Evolutionary conservation across 1,140 invertebrate genomes (phyloP).

Genomic region (Scaptomyza montana): DNA sequence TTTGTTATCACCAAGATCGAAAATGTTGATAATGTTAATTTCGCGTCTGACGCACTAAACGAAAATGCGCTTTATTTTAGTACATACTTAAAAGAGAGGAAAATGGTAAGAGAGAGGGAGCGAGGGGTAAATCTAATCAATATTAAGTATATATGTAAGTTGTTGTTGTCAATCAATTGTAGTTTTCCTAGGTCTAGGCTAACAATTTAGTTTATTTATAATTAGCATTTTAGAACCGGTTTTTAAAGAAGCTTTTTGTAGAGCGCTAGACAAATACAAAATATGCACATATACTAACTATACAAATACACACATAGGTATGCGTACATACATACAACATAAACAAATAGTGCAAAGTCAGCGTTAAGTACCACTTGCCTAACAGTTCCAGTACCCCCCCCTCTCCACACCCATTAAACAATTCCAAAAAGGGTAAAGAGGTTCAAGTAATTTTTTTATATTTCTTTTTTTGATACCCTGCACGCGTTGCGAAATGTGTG

Average conservation of each 20-base stretch:
- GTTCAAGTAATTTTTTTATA: background rate
- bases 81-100: too few relatives aligned
- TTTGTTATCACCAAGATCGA: constrained; percentile 15
- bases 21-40: background rate
- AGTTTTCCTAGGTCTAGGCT: background rate
- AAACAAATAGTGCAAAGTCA: constrained; percentile 45
- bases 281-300: background rate
- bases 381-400: background rate
- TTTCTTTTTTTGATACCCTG: background rate
- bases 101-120: too few relatives aligned
- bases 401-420: too few relatives aligned
- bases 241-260: constrained; percentile 6
- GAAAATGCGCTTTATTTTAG: background rate
- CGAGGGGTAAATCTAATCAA: background rate
- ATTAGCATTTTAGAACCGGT: constrained; percentile 37
- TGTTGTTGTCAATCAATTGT: background rate
- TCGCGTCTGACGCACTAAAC: constrained; percentile 5
- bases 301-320: background rate
- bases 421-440: background rate
- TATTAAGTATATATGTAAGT: too few relatives aligned
- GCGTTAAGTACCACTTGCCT: constrained; percentile 26
- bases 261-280: constrained; percentile 33
- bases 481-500: background rate
- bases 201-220: background rate
- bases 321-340: background rate